Base-by-base conservation (phyloP, 2,888 invertebrate genomes). In the Brachyopa scutellaris region DNA sequence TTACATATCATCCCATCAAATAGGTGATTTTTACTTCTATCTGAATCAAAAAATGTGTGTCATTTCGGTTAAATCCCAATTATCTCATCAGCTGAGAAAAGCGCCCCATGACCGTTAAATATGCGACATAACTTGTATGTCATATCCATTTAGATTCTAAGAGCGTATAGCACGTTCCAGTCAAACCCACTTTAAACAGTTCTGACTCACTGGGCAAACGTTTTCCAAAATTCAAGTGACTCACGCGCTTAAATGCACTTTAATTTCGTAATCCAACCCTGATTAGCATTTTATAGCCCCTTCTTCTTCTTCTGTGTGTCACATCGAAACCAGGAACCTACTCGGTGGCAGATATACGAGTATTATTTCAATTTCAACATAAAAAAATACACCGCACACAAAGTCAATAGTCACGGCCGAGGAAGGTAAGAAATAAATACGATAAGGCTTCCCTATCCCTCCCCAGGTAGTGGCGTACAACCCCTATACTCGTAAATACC, bases 261-360 rank as follows among this genome's bases (percentile, higher is more conserved):
- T 53, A 55, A 62, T 33, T 66, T 45, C 62, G 55, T 77, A 77
- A 62, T 69, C 69, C 77, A 61, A 2, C 38, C 33, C 38, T 47
- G 49, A 64, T 78, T 78, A 70, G 49, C 40, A 64, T 64, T 78
- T 78, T 78, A 78, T 51, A 17, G 59, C 74, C 26, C 51, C 23
- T 15, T 13, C 23, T 13, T 9, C 40, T 19, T 17, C n/a, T n/a
- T n/a, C n/a, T n/a, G n/a, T 40, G 13, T 31, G 11, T 19, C 38
- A 38, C 31, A 23, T 45, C 31, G 5, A 19, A 21, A 21, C 2
- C n/a, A 3, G 7, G 7, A 55, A 55, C 23, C 55, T 23, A 36
- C 36, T 13, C 33, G 23, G 19, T 11, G 26, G 11, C 59, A 31
- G 15, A 9, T 59, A 36, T 1, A 11, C 36, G 26, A 3, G 6